These are phyloP conservation scores for Sturmia bella DNA, from an alignment of 2,888 invertebrate genomes.

Conservation along the genomic window DNA sequence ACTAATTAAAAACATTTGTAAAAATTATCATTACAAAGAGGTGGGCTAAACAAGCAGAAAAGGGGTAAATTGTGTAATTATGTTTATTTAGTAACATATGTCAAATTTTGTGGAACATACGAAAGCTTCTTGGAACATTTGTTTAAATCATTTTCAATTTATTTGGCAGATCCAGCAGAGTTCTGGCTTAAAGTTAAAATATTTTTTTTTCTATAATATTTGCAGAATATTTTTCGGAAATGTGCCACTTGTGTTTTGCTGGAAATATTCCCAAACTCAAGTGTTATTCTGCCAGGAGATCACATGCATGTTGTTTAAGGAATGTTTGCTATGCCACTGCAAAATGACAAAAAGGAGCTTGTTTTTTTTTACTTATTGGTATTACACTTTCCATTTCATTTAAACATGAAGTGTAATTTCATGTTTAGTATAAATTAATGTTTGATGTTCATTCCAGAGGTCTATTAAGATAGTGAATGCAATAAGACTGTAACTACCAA, in stretches of 20 bases:
- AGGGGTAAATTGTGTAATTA: conserved; percentile 40
- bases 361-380: background rate
- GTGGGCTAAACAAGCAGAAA: conserved; percentile 22
- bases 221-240: background rate
- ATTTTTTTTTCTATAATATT: background rate
- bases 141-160: conserved; percentile 7
- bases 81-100: conserved; percentile 66
- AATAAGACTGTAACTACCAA: too few relatives aligned
- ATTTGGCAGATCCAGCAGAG: conserved; percentile 1
- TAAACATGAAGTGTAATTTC: conserved; percentile 43
- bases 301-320: conserved; percentile 32
- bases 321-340: background rate
- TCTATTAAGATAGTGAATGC: too few relatives aligned
- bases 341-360: conserved; percentile 1
- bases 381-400: too few relatives aligned
- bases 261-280: conserved; percentile 67
- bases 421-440: too few relatives aligned
- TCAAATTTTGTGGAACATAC: conserved; percentile 57
- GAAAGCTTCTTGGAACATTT: background rate
- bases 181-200: background rate
- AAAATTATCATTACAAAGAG: conserved; percentile 57
- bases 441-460: too few relatives aligned
- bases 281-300: conserved; percentile 39
- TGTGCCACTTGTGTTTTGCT: conserved; percentile 49
- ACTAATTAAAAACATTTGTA: conserved; percentile 62